Base-by-base conservation (phyloP, 2,797 vertebrate species). In the Labeo calbasu region DNA sequence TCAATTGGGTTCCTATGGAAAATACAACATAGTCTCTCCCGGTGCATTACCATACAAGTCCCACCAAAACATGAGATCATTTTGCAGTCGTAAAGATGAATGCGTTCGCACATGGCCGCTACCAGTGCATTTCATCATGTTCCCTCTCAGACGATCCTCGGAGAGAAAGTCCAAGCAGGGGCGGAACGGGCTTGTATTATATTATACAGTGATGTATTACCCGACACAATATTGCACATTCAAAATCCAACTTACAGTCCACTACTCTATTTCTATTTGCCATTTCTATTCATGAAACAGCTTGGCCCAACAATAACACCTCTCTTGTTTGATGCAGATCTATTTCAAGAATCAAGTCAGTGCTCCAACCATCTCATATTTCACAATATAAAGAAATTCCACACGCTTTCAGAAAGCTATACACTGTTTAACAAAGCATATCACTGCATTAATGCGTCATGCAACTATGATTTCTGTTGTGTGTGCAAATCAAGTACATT, bases 61-160 rank as follows among this genome's bases (percentile, higher is more conserved):
- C 84, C 63, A 88, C 88, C 86, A 77, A 90, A 90, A 89, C 81
- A 89, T 87, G 73, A 86, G 79, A 77, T 88, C 43, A 69, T 83
- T 85, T 83, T 70, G 61, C 79, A 72, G 9, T 75, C 57, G 61
- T 75, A 46, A 88, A 90, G 81, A 87, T 75, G 71, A 86, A 87
- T 76, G 76, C 63, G 85, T 88, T 89, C 88, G 75, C 85, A 90
- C 88, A 73, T 87, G 84, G 79, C 70, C 87, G 89, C 90, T 91
- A 85, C 87, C 46, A 88, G 79, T 86, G 77, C 53, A 61, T 93
- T 93, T 92, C 91, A 93, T 94, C 92, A 92, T 88, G 84, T 75
- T 66, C 81, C 14, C 87, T 87, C 88, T 84, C 68, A 73, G 79
- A 86, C 84, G 86, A 84, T 86, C 85, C 82, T 77, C 70, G 25